These are phyloP conservation scores for Brachionus koreanus DNA, from an alignment of 1,140 invertebrate genomes.

Conservation along the genomic window DNA sequence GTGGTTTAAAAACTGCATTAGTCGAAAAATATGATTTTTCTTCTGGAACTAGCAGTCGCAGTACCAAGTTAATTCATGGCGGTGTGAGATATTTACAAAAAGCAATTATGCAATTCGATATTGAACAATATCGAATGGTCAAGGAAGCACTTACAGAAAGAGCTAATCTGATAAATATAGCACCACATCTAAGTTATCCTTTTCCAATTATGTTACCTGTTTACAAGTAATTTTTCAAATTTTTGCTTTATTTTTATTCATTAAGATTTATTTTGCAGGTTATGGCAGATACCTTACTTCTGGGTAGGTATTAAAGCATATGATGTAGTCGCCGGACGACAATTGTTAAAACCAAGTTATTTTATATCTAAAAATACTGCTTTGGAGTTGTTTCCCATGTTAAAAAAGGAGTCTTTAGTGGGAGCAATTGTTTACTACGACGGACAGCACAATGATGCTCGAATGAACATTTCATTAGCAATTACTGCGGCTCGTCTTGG, in stretches of 20 bases:
- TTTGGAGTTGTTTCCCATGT: slow-evolving; percentile 94
- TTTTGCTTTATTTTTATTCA: not conserved
- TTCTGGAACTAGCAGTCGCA: slow-evolving; percentile 86
- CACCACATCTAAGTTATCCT: slow-evolving; percentile 91
- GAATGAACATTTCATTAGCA: slow-evolving; percentile 93
- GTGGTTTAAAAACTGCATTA: slow-evolving; percentile 89
- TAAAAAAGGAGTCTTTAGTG: slow-evolving; percentile 80
- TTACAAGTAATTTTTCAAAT: slow-evolving; percentile 43
- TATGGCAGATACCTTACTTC: slow-evolving; percentile 97
- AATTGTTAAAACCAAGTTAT: slow-evolving; percentile 91
- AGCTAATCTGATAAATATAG: slow-evolving; percentile 85
- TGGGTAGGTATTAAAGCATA: slow-evolving; percentile 99
- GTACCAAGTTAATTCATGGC: slow-evolving; percentile 98
- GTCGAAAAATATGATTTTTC: slow-evolving; percentile 96
- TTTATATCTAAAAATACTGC: slow-evolving; percentile 86
- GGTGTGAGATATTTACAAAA: slow-evolving; percentile 96
- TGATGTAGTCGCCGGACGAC: slow-evolving; percentile 89
- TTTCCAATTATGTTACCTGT: slow-evolving; percentile 94
- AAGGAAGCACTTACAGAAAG: slow-evolving; percentile 94
- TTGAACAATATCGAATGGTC: slow-evolving; percentile 88
- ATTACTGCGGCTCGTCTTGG: slow-evolving; percentile 88
- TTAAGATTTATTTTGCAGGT: slow-evolving; percentile 55
- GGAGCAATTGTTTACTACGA: slow-evolving; percentile 99
- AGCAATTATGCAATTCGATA: slow-evolving; percentile 86
- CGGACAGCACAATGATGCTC: slow-evolving; percentile 95